Evolutionary conservation across 2,113 vertebrate species (phyloP).

Genomic region (Periophthalmodon schlosseri): DNA sequence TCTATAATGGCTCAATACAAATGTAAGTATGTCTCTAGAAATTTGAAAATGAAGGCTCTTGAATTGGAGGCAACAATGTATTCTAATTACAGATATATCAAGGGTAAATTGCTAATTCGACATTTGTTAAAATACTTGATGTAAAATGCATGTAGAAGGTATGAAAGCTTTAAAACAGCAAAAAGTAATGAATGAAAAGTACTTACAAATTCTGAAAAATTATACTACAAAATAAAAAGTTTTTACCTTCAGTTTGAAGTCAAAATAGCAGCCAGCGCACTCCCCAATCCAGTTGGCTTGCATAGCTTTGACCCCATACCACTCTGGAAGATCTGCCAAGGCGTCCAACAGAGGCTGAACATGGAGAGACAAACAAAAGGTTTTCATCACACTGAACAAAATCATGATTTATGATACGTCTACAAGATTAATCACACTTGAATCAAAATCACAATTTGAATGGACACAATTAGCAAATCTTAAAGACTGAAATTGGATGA

Average conservation of each 20-base stretch:
- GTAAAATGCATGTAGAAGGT: constrained; percentile 8
- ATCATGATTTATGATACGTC: not conserved
- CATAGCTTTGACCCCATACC: constrained; percentile 97
- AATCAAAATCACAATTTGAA: no score
- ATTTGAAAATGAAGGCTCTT: constrained; percentile 3
- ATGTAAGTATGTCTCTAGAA: not conserved
- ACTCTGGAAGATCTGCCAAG: constrained; percentile 88
- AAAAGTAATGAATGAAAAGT: no score
- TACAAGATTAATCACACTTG: no score
- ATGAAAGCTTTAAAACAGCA: not conserved
- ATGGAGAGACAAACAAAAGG: constrained; percentile 18
- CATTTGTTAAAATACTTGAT: constrained; percentile 15
- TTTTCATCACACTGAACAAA: not conserved
- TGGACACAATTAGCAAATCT: no score
- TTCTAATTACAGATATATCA: constrained; percentile 32
- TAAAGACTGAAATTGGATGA: no score
- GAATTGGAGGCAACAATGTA: not conserved
- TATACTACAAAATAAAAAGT: no score
- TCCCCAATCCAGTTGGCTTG: constrained; percentile 98
- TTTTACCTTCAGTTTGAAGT: constrained; percentile 90
- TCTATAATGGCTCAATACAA: not conserved
- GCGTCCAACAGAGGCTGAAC: constrained; percentile 88
- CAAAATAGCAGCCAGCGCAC: constrained; percentile 88
- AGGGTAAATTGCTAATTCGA: constrained; percentile 36
- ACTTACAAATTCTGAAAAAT: no score